Percentiles rank a stretch among this genome's conserved stretches.
These are phyloP conservation scores for Aphelinus certus DNA, from an alignment of 1,140 invertebrate species.

Conservation along the genomic window DNA sequence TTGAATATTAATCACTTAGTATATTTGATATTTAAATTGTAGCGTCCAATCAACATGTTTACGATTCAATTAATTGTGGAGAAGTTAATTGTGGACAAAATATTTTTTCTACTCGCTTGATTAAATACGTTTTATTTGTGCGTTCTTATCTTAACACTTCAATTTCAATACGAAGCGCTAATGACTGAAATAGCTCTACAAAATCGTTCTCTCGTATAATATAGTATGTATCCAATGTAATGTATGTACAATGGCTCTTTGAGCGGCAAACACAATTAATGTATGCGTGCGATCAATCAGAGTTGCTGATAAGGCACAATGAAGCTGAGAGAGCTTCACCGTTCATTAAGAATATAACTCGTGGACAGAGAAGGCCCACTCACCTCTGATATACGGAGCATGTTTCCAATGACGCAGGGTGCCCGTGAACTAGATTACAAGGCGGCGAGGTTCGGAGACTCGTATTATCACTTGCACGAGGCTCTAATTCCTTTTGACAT, in stretches of 20 bases:
- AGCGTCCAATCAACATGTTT: no score
- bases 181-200: background rate
- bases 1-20: no score
- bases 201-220: conserved; percentile 2
- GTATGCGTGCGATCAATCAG: conserved; percentile 24
- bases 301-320: conserved; percentile 21
- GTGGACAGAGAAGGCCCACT: background rate
- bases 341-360: background rate
- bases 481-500: conserved; percentile 6
- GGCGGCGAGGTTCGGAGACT: background rate
- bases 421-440: conserved; percentile 14
- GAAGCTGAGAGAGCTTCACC: background rate
- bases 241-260: background rate
- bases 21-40: no score
- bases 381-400: background rate
- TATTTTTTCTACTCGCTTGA: no score
- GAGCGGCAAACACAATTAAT: conserved; percentile 1
- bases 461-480: conserved; percentile 7
- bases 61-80: no score
- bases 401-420: background rate
- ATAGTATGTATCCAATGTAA: conserved; percentile 2
- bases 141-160: conserved; percentile 15
- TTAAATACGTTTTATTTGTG: background rate
- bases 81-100: no score
- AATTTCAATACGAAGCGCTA: conserved; percentile 1